Evolutionary conservation across 92 coral and sea anemone genomes (phyloP), one percentile per base, ranked within the genome.

Genomic region (Palythoa caribaeorum): DNA sequence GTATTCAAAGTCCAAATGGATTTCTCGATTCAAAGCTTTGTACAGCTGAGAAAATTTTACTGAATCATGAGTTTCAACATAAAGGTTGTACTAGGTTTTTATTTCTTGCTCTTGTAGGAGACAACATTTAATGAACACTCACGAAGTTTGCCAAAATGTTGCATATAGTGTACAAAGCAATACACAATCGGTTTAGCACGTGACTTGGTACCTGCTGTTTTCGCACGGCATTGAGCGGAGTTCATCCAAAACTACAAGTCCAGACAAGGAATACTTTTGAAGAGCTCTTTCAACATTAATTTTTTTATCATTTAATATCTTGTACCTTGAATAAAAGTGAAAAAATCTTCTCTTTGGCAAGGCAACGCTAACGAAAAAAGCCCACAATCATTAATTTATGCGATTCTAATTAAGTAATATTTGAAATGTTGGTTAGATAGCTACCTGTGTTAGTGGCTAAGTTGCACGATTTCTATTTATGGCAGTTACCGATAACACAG

Each of bases 341-440:
- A 80, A 40, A 12, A 21, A 15, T 12, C 28, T 37, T 20, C 38
- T 47, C 28, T 14, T 21, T 9, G 73, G 74, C 9, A 20, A 19
- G 19, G 10, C 17, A 81, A 44, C 9, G n/a, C 17, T 47, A 35
- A 15, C 16, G 7, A 16, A 53, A 65, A 68, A 81, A 68, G 47
- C 40, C 86, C 62, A 38, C 38, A 47, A 65, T 66, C 71, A 65
- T 65, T 50, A 81, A 47, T 53, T 54, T 28, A 77, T 66, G 20
- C 75, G 85, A 47, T 63, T 80, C 74, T 65, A 66, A 76, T 76
- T 76, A 2, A 51, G 60, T 50, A 52, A 77, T 21, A 66, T 62
- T 36, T 35, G 74, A 80, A 44, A 47, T 17, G n/a, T 36, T 19
- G 47, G 15, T 73, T 73, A 16, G 83, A 5, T 35, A 59, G 19